phyloP scores from a whole-genome alignment of 2,113 vertebrate species.

The Todiramphus chloris region DNA sequence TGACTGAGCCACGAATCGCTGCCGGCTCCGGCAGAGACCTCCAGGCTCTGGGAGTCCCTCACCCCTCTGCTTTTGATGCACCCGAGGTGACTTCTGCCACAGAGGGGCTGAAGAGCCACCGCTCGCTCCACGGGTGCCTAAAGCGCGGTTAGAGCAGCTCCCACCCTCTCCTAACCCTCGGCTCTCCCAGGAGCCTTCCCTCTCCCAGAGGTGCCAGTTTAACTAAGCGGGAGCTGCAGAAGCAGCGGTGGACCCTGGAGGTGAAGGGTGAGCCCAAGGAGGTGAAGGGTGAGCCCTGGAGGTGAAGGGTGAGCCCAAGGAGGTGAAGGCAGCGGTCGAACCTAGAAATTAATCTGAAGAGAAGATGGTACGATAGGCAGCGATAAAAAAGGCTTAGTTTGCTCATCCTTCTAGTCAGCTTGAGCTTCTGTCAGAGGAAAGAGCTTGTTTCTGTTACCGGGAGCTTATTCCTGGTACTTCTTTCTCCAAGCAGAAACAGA shows the following conservation, averaged over 20 bases:
- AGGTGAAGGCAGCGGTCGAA: background rate
- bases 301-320: too few species aligned
- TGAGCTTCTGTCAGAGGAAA: background rate
- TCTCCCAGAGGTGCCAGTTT: background rate
- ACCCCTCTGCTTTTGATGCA: background rate
- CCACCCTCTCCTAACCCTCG: background rate
- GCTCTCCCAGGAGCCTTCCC: background rate
- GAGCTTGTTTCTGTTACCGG: background rate
- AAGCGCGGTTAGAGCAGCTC: background rate
- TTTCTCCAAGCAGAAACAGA: background rate
- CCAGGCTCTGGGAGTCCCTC: background rate
- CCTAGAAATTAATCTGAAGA: background rate
- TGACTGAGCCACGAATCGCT: background rate
- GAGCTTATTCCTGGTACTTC: background rate
- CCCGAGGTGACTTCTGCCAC: accelerated
- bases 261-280: too few species aligned
- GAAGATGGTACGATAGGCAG: background rate
- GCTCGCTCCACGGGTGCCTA: accelerated
- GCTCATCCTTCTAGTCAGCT: background rate
- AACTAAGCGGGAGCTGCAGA: background rate
- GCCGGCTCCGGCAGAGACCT: background rate
- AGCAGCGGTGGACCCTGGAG: background rate
- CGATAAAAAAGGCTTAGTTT: background rate
- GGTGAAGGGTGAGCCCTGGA: too few species aligned
- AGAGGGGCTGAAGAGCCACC: background rate